Evolutionary conservation across 2,888 invertebrate genomes (phyloP), one percentile per base, ranked within the genome.

Genomic region (Tigriopus californicus): DNA sequence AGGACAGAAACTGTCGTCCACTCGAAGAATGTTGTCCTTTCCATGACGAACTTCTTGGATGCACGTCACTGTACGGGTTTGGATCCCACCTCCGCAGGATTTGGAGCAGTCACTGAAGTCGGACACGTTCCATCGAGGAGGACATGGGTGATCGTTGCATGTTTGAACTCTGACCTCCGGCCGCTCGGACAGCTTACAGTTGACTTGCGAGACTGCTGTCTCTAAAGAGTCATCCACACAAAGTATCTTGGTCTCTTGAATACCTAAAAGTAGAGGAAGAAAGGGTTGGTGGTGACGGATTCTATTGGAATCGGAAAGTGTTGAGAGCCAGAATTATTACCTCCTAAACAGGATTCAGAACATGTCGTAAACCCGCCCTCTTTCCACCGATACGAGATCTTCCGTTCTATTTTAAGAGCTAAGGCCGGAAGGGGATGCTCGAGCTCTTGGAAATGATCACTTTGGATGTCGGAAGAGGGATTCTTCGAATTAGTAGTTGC

Each of bases 91-190:
- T 40, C 95, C 95, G 68, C 95, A 97, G 2, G 86, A 83, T 70
- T 87, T 88, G 20, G 88, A 86, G 72, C 95, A 97, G 20, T 82
- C 80, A 0, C 85, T 83, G 69, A 87, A 91, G 59, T 88, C 87
- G 0, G 88, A 86, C 66, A 84, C 83, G 69, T 88, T 88, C 91
- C 91, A 91, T 60, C 89, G 79, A 0, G 94, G 92, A 1, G 92
- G 92, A 68, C 97, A 97, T 0, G 94, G 88, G 62, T 88, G 83
- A 67, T 92, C 92, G 69, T 97, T 97, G 74, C 92, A 92, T 0
- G 87, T 85, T 66, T 86, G 76, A 41, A 88, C 85, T 62, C 89
- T 76, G 54, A 86, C 85, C 70, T 91, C 89, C 0, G 92, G 92
- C 68, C 88, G 85, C 0, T 85, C 82, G 65, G 86, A 82, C 1